Conservation (phyloP, 2,888 invertebrate species). For the Enchytraeus crypticus region DNA sequence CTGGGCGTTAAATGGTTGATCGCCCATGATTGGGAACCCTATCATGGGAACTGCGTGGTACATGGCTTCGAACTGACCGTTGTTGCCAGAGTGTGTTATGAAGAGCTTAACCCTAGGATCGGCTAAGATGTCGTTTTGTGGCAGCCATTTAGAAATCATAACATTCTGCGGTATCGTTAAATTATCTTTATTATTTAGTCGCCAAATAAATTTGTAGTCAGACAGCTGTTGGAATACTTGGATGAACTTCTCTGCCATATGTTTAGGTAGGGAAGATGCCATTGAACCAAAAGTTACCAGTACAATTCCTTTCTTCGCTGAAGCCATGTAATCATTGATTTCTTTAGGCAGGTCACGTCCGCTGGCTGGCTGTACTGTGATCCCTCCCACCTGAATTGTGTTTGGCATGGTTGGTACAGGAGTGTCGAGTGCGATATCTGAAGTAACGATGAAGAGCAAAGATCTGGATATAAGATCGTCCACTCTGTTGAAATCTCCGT, state of each 20-base stretch:
- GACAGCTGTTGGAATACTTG: conserved; percentile 6
- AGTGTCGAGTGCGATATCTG: conserved; percentile 1
- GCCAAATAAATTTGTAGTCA: conserved; percentile 10
- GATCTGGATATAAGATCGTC: conserved; percentile 11
- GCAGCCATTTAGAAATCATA: conserved; percentile 14
- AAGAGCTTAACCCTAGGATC: conserved; percentile 2
- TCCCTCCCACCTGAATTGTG: conserved; percentile 10
- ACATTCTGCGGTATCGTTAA: conserved; percentile 13
- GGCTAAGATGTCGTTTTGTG: conserved; percentile 12
- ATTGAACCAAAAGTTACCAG: conserved; percentile 13
- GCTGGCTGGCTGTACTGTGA: conserved; percentile 2
- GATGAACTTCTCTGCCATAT: background rate
- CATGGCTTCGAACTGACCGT: conserved; percentile 13
- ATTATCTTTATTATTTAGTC: background rate
- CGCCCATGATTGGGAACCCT: conserved; percentile 10
- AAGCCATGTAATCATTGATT: background rate
- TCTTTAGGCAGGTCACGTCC: background rate
- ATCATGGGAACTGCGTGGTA: conserved; percentile 16
- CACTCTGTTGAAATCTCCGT: conserved; percentile 5
- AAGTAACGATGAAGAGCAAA: conserved; percentile 5
- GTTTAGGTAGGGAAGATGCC: background rate
- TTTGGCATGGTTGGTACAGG: conserved; percentile 9
- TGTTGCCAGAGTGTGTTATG: conserved; percentile 17
- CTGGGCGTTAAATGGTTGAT: conserved; percentile 11
- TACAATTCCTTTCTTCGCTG: background rate